Percentiles rank a stretch among this genome's conserved stretches.
phyloP scores from a whole-genome alignment of 2,888 invertebrate genomes.

The Tiliacea citrago region DNA sequence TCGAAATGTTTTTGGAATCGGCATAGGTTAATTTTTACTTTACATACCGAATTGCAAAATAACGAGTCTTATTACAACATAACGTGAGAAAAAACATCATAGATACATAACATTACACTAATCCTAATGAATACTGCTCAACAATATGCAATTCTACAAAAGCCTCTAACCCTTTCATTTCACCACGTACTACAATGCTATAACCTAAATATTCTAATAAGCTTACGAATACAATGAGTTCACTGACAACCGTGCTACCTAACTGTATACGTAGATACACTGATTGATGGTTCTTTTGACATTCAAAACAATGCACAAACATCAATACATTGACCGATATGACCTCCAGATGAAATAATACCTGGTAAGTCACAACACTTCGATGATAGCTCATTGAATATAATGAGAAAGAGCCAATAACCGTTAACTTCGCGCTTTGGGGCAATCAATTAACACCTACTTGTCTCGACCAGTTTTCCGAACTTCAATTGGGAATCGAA shows the following conservation, averaged over 20 bases:
- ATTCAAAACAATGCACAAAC: constrained; percentile 83
- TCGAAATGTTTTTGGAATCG: too few relatives aligned
- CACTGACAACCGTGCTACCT: constrained; percentile 71
- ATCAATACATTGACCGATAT: constrained; percentile 77
- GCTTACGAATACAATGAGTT: constrained; percentile 73
- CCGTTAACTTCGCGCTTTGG: constrained; percentile 69
- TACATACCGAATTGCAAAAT: constrained; percentile 12
- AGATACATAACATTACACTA: constrained; percentile 63
- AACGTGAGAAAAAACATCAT: constrained; percentile 60
- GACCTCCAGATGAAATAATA: constrained; percentile 77
- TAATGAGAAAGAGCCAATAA: constrained; percentile 73
- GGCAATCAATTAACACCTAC: constrained; percentile 80
- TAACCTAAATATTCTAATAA: constrained; percentile 74
- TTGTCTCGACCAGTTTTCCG: constrained; percentile 62
- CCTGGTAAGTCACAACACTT: constrained; percentile 82
- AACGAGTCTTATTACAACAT: constrained; percentile 18
- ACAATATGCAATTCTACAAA: constrained; percentile 60
- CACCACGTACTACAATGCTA: constrained; percentile 61
- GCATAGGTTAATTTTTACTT: too few relatives aligned
- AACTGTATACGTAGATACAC: constrained; percentile 72
- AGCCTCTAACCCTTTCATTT: constrained; percentile 51
- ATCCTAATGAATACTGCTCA: constrained; percentile 62
- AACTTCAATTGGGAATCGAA: constrained; percentile 61
- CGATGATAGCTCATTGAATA: constrained; percentile 77
- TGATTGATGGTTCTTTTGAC: constrained; percentile 85